Conservation (phyloP, 2,888 invertebrate genomes). For the Ophion costatus region DNA sequence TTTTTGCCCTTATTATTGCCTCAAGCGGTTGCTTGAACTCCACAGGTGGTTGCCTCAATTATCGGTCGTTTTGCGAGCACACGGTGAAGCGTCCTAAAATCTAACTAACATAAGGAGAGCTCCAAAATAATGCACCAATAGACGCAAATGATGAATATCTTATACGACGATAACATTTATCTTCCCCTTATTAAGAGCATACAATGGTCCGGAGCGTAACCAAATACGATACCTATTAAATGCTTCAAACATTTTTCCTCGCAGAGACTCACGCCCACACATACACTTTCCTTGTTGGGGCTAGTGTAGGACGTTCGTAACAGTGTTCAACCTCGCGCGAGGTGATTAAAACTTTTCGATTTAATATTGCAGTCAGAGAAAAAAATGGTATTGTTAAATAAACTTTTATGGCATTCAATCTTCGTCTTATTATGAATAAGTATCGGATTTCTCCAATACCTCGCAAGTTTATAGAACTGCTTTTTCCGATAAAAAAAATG, state of each 20-base stretch:
- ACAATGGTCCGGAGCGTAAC: not conserved
- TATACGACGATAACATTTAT: conserved; percentile 11
- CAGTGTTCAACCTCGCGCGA: conserved; percentile 14
- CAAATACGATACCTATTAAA: conserved; percentile 7
- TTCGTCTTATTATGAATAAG: conserved; percentile 14
- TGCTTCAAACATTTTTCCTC: not conserved
- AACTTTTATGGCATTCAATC: not conserved
- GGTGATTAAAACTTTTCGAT: conserved; percentile 49
- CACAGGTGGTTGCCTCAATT: conserved; percentile 73
- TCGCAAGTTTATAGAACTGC: not conserved
- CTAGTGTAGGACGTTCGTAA: conserved; percentile 5
- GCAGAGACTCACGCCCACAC: not conserved
- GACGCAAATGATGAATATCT: conserved; percentile 48
- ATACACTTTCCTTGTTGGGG: not conserved
- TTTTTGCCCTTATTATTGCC: conserved; percentile 68
- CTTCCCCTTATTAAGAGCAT: not conserved
- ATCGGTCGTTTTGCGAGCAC: conserved; percentile 53
- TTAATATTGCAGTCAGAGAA: not conserved
- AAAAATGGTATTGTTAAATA: not conserved
- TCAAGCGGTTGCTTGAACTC: conserved; percentile 67
- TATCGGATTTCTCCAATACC: conserved; percentile 19
- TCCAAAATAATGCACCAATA: conserved; percentile 45
- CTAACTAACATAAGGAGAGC: conserved; percentile 40
- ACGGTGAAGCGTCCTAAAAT: conserved; percentile 24
- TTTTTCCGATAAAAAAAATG: not conserved